Conservation (phyloP, 2,888 invertebrate genomes). For the Patella caerulea region DNA sequence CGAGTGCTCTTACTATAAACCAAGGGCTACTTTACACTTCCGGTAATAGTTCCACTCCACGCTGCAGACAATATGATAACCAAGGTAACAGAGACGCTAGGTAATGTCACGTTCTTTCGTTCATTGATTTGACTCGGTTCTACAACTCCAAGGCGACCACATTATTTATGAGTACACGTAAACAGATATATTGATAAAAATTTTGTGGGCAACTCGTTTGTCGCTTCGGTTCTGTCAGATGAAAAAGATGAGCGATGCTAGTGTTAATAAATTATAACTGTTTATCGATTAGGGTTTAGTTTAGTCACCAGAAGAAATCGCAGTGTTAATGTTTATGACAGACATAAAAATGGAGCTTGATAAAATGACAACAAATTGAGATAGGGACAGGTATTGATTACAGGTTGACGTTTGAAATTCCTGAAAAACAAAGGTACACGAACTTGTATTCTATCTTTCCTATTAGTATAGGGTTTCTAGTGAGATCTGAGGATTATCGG, state of each 20-base stretch:
- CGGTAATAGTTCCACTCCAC: neutral
- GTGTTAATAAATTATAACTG: constrained; percentile 2
- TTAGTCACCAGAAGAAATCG: neutral
- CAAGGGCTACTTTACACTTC: neutral
- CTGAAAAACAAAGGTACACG: no score
- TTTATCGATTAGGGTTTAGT: neutral
- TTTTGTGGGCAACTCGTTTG: neutral
- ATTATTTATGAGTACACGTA: neutral
- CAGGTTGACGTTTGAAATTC: no score
- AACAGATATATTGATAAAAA: constrained; percentile 7
- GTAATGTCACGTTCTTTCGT: constrained; percentile 2
- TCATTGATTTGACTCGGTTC: neutral
- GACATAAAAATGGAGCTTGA: neutral
- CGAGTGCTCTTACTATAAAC: neutral
- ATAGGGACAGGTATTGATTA: no score
- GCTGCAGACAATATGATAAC: neutral
- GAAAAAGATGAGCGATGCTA: no score
- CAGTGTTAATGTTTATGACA: neutral
- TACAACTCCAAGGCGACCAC: neutral
- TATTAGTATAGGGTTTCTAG: no score
- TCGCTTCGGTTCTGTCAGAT: neutral
- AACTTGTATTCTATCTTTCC: no score
- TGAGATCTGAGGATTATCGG: neutral
- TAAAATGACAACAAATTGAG: neutral
- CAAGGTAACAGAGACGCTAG: neutral